Evolutionary conservation across 2,888 invertebrate species (phyloP), one percentile per base, ranked within the genome.

Genomic region (Eulithis prunata): DNA sequence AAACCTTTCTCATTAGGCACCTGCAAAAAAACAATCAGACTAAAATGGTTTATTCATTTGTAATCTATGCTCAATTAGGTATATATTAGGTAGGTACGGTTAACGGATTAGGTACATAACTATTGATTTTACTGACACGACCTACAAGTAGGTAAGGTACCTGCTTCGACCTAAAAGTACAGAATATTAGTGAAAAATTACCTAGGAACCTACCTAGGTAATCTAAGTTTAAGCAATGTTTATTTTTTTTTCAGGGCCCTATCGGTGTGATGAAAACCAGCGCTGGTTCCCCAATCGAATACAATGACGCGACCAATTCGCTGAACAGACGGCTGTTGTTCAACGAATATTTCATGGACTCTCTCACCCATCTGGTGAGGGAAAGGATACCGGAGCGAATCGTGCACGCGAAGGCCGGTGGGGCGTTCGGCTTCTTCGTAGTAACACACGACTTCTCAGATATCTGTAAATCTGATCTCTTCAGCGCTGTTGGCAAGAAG

Each of bases 331-430:
- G 95, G 43, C 93, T 98, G 4, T 84, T 98, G 11, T 96, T 97
- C 84, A 98, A 98, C 85, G 94, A 95, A 72, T 94, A 95, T 57
- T 95, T 95, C 68, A 78, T 97, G 62, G 97, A 97, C 76, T 95
- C 96, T 79, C 86, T 97, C 73, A 93, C 96, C 0, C 96, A 97
- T 80, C 97, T 98, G 77, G 95, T 95, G 78, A 93, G 97, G 41
- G 98, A 98, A 85, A 94, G 98, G 57, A 98, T 98, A 74, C 98
- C 98, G 0, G 98, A 98, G 83, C 94, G 98, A 72, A 96, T 98
- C 0, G 98, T 97, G 0, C 98, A 98, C 84, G 98, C 98, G 0
- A 98, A 98, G 87, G 98, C 98, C 69, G 97, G 96, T 47, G 97
- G 96, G n/a, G 97, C 97, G 3, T 97, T 97, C 81, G 97, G 96